phyloP scores from a whole-genome alignment of 2,797 vertebrate species.

The Phataginus tetradactyla region DNA sequence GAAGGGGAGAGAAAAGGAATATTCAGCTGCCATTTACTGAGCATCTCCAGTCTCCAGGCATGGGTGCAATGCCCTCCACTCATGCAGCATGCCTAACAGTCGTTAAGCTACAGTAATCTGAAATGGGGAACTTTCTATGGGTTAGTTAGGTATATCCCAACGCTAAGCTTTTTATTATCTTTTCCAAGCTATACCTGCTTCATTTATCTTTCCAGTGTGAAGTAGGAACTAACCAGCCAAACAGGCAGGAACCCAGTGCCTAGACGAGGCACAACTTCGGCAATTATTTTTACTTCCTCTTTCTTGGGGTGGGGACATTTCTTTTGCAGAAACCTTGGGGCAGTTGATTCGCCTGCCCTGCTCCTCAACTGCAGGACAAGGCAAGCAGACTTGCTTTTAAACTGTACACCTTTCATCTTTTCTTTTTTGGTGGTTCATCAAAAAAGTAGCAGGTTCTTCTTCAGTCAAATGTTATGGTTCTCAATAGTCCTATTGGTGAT shows the following conservation, averaged over 20 bases:
- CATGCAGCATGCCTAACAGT: accelerated
- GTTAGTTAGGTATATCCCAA: not conserved
- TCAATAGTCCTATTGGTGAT: slow-evolving; percentile 51
- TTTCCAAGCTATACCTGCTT: not conserved
- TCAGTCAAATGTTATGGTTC: slow-evolving; percentile 55
- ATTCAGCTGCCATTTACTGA: not conserved
- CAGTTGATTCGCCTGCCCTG: not conserved
- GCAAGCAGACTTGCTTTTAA: slow-evolving; percentile 61
- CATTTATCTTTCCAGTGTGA: not conserved
- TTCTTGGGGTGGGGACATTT: not conserved
- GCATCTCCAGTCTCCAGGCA: not conserved
- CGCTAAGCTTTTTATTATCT: not conserved
- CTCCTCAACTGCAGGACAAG: not conserved
- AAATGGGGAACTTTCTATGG: not conserved
- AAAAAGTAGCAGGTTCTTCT: slow-evolving; percentile 63
- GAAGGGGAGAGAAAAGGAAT: not conserved
- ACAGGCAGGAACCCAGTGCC: not conserved
- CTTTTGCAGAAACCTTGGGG: not conserved
- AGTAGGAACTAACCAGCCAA: not conserved
- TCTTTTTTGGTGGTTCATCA: slow-evolving; percentile 47
- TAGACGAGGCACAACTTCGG: not conserved
- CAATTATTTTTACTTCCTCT: not conserved
- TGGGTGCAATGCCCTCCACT: not conserved
- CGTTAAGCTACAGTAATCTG: not conserved
- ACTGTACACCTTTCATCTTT: slow-evolving; percentile 60